Evolutionary conservation across 2,888 invertebrate genomes (phyloP), one percentile per base, ranked within the genome.

Genomic region (Cylloceria caligata): DNA sequence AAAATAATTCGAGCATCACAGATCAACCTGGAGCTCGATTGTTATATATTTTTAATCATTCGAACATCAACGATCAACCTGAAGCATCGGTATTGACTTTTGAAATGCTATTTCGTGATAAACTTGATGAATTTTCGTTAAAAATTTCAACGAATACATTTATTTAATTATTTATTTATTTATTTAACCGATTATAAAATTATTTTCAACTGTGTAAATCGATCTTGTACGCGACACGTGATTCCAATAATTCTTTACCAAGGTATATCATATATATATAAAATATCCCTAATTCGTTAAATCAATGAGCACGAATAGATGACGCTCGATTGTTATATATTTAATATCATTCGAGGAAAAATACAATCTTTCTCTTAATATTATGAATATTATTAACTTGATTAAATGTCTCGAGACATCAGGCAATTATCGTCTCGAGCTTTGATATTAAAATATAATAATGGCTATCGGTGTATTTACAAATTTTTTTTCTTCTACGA

Each of bases 321-420:
- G 34, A 13, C 49, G 36, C 34, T 39, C 47, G 11, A 19, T 39
- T 47, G 7, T 19, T 39, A 45, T n/a, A n/a, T 77, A 24, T 73
- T 77, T 36, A 78, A 81, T 64, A 81, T 74, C 62, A 78, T 68
- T 39, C 39, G n/a, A 67, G 55, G 55, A 64, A 81, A 81, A 81
- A 81, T 81, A 77, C 68, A 73, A 76, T 77, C 64, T 80, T 67
- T 62, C 69, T 69, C 16, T 73, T 73, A 77, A 39, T 16, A 36
- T 42, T 27, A 60, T 57, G 19, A 34, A 36, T 36, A 69, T 36
- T 19, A 69, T 72, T 67, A 30, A 4, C n/a, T 30, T 76, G 30
- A 64, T 47, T 7, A 0, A n/a, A 11, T 2, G 42, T 65, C 49
- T 52, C 9, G 21, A 24, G 21, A 24, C 1, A 24, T 1, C 49